Evolutionary conservation across 1,140 invertebrate genomes (phyloP).

Genomic region (Augochlora pura): DNA sequence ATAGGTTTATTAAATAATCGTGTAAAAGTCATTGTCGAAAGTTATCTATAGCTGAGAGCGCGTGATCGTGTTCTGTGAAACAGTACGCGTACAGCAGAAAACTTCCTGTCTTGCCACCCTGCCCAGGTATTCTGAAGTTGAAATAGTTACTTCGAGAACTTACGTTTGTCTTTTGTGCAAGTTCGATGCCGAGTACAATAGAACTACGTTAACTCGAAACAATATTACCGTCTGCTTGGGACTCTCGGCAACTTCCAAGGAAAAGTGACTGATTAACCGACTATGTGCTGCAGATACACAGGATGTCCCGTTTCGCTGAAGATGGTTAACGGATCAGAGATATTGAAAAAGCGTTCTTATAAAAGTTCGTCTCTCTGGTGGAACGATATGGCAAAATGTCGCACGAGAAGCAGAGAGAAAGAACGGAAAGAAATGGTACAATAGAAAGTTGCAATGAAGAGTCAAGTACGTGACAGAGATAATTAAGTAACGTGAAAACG

Average conservation of each 20-base stretch:
- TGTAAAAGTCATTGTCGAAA: not conserved
- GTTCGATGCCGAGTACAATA: not conserved
- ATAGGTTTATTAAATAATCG: not conserved
- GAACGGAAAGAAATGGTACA: too few species aligned
- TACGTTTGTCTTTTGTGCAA: conserved; percentile 6
- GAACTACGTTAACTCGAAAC: not conserved
- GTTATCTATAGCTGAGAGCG: not conserved
- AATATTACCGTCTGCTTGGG: not conserved
- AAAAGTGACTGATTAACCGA: not conserved
- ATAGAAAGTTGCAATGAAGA: too few species aligned
- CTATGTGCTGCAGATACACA: too few species aligned
- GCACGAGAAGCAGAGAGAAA: too few species aligned
- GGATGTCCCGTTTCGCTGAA: too few species aligned
- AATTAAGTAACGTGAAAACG: too few species aligned
- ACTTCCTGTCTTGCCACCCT: not conserved
- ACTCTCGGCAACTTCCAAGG: not conserved
- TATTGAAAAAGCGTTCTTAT: too few species aligned
- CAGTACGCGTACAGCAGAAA: not conserved
- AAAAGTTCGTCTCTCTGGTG: too few species aligned
- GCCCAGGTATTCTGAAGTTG: not conserved
- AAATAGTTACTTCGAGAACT: not conserved
- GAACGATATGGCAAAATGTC: too few species aligned
- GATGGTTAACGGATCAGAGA: too few species aligned
- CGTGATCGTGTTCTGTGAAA: not conserved
- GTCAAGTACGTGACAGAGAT: too few species aligned